Evolutionary conservation across 2,888 invertebrate genomes (phyloP), one percentile per base, ranked within the genome.

Genomic region (Marasmarcha lunaedactyla): DNA sequence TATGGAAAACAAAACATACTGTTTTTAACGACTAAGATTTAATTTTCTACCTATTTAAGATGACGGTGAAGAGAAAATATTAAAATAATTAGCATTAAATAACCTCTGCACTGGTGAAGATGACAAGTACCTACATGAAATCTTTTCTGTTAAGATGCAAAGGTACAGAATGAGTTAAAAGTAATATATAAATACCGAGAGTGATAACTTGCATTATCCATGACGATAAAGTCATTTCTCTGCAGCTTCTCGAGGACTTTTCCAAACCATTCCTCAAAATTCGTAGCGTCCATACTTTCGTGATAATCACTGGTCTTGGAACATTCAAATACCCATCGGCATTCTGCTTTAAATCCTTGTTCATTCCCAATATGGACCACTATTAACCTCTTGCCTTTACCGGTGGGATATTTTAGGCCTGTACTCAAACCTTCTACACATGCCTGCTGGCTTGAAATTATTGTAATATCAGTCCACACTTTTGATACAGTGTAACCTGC

Each of bases 401-500:
- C 25, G 10, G n/a, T 4, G 1, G 35, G 39, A 15, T 27, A 11
- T 11, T 35, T 39, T 7, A 15, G 15, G 3, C 38, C 38, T 7
- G 20, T 35, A 13, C 33, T 13, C 2, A 39, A 15, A 9, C 35
- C 39, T 27, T 39, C 39, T 27, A 14, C 11, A 25, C 33, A 39
- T 1, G 39, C 35, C 15, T 39, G 39, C 14, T 15, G 33, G 1
- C 27, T n/a, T 5, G 35, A 27, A 10, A 15, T 35, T 9, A 35
- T 26, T 3, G 13, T 35, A 1, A 2, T n/a, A 14, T 39, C 35
- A n/a, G 14, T 27, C 27, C 35, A 35, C 4, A 15, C 12, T 27
- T 39, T 39, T 14, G 20, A 15, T 9, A 39, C 35, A 3, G 39
- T 39, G 35, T 39, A 35, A n/a, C 35, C 39, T 39, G 26, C 25